Base-by-base conservation (phyloP, 30 jellyfish, hydroid and myxozoan species). In the Hydra vulgaris region DNA sequence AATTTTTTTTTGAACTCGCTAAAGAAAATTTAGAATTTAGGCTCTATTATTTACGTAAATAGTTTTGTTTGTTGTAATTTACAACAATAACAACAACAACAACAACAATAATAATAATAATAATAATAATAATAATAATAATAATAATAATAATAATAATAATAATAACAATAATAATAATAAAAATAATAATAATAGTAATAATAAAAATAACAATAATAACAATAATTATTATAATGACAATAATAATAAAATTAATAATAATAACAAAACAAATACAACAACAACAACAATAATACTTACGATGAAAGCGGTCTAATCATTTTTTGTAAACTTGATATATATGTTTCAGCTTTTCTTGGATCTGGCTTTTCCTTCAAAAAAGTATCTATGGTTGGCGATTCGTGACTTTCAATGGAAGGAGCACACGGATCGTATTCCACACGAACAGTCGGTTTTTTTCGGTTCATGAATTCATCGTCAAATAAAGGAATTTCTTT, bases 1-100 rank as follows among this genome's bases (percentile, higher is more conserved):
- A 90, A 79, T 54, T 77, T 82, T 78, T 82, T 90, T 85, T 84
- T 86, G 88, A 85, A 86, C 68, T 74, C 80, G 5, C 97, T 89
- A 21, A n/a, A 25, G 25, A 27, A 69, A 85, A n/a, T n/a, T n/a
- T n/a, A n/a, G n/a, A n/a, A n/a, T n/a, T n/a, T n/a, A n/a, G n/a
- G n/a, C n/a, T n/a, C n/a, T n/a, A n/a, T n/a, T n/a, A n/a, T n/a
- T n/a, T n/a, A n/a, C n/a, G n/a, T n/a, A n/a, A n/a, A n/a, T n/a
- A n/a, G n/a, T n/a, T n/a, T n/a, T n/a, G n/a, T n/a, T n/a, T n/a
- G n/a, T n/a, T n/a, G n/a, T n/a, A n/a, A n/a, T n/a, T n/a, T n/a
- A n/a, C n/a, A n/a, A n/a, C n/a, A n/a, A n/a, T n/a, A n/a, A n/a
- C n/a, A n/a, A n/a, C n/a, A n/a, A n/a, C n/a, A n/a, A n/a, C n/a